Percentiles rank a stretch among this genome's conserved stretches.
phyloP scores from a whole-genome alignment of 2,888 invertebrate genomes.

The Choreutis nemorana region DNA sequence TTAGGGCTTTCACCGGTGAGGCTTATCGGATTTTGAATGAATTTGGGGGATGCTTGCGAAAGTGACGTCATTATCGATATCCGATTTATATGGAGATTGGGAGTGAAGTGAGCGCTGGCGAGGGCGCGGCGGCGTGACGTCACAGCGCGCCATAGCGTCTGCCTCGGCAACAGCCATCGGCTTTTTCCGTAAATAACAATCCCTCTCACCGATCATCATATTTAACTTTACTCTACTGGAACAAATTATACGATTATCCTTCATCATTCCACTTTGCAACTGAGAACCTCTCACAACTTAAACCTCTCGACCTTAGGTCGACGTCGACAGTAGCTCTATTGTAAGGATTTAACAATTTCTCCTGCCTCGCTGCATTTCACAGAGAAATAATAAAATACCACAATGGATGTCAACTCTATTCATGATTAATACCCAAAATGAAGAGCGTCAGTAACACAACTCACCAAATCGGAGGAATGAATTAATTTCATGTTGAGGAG shows the following conservation, averaged over 20 bases:
- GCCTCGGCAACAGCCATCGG: no score
- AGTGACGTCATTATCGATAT: slow-evolving; percentile 62
- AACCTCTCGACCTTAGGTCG: slow-evolving; percentile 47
- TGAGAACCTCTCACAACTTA: slow-evolving; percentile 51
- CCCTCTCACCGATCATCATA: background rate
- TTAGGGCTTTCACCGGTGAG: slow-evolving; percentile 56
- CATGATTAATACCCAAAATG: slow-evolving; percentile 54
- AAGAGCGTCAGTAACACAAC: slow-evolving; percentile 52
- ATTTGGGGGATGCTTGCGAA: slow-evolving; percentile 59
- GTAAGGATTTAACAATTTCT: slow-evolving; percentile 60
- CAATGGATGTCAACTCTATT: slow-evolving; percentile 63
- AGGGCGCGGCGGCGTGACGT: slow-evolving; percentile 27
- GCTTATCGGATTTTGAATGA: slow-evolving; percentile 63
- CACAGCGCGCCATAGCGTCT: slow-evolving; percentile 23
- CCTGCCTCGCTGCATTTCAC: slow-evolving; percentile 55
- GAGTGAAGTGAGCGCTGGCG: slow-evolving; percentile 31
- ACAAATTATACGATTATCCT: slow-evolving; percentile 36
- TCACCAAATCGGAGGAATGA: slow-evolving; percentile 47
- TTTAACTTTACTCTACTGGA: background rate
- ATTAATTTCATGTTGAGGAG: slow-evolving; percentile 30
- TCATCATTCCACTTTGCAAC: slow-evolving; percentile 27
- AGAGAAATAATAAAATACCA: slow-evolving; percentile 60
- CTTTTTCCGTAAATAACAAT: no score
- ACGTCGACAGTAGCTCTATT: slow-evolving; percentile 55
- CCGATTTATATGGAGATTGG: slow-evolving; percentile 67